Evolutionary conservation across 2,888 invertebrate genomes (phyloP), one percentile per base, ranked within the genome.

Genomic region (Apotomis capreana): DNA sequence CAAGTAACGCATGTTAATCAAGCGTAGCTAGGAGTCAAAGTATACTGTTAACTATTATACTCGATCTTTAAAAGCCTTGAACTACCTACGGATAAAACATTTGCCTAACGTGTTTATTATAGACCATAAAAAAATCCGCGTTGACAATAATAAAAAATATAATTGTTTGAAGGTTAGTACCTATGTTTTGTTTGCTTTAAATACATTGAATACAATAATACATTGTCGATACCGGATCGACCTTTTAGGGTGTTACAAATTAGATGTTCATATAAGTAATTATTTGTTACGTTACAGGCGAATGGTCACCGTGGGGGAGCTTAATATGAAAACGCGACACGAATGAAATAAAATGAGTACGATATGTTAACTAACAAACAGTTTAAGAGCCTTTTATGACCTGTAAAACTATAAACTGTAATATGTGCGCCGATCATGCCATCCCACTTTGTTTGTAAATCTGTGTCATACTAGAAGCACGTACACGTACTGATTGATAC

Each of bases 1-100:
- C 55, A 36, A 65, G 65, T 46, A 26, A 65, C 44, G 55, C 64
- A 46, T 26, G 46, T 55, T 65, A 55, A 65, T 65, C 65, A 57
- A 46, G 55, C 57, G 57, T 55, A 55, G 55, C 55, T 65, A 4
- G 15, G 64, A 55, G 44, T 55, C 12, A 40, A 6, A 37, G 26
- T 64, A 55, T 54, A 64, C 64, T 26, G 55, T n/a, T 15, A 44
- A 55, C 54, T 55, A 12, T 55, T 55, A 46, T 26, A 2, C 26
- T 26, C 26, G n/a, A 57, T 57, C 12, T 57, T 65, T 46, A 46
- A 46, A 57, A 55, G 8, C 55, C 15, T 40, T 64, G 64, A 64
- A 36, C 55, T 46, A 2, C 44, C 55, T 46, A 2, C 44, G 26
- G 8, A 55, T 12, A 26, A 57, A 55, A 54, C 15, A 49, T 3